Evolutionary conservation across 2,888 invertebrate species (phyloP), one percentile per base, ranked within the genome.

Genomic region (Psococerastis gibbosa): DNA sequence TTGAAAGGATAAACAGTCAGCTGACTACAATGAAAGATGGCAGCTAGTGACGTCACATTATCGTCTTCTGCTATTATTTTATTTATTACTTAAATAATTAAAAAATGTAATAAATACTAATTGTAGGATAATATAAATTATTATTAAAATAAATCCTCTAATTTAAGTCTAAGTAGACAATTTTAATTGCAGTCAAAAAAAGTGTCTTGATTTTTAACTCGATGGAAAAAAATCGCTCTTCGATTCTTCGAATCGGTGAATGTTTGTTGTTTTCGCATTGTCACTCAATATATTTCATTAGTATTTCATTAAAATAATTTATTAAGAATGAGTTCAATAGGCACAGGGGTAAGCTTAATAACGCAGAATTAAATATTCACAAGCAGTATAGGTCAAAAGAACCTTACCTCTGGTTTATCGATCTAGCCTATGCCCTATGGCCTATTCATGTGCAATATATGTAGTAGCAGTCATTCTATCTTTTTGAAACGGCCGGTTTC

Each of bases 251-350:
- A 15, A 38, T 33, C 18, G 35, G 34, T 41, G 34, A 41, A 41
- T 33, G 42, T 22, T 43, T 35, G 31, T 9, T 27, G 16, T 13
- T 16, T 44, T 13, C 27, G 31, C 44, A 17, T 23, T 2, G 32
- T 44, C 23, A 31, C 22, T 27, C 11, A n/a, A n/a, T n/a, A n/a
- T n/a, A n/a, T 35, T 15, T 31, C 15, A 35, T 44, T 20, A 23
- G 22, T 35, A 27, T 11, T 22, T 20, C 15, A n/a, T 35, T 45
- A 17, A 11, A 43, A 43, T 33, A 32, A 32, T 35, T 41, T 32
- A 22, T 9, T 11, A 22, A 71, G 58, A 53, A 89, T 91, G 89
- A 91, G 89, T 74, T 91, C 91, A 20, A 91, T 92, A 59, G 91
- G 91, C 52, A 91, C 91, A 50, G 91, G 91, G 52, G 87, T 88